Percentiles rank a stretch among this genome's conserved stretches.
Evolutionary conservation across 2,113 vertebrate species (phyloP).

Genomic region (Phalacrocorax pelagicus): DNA sequence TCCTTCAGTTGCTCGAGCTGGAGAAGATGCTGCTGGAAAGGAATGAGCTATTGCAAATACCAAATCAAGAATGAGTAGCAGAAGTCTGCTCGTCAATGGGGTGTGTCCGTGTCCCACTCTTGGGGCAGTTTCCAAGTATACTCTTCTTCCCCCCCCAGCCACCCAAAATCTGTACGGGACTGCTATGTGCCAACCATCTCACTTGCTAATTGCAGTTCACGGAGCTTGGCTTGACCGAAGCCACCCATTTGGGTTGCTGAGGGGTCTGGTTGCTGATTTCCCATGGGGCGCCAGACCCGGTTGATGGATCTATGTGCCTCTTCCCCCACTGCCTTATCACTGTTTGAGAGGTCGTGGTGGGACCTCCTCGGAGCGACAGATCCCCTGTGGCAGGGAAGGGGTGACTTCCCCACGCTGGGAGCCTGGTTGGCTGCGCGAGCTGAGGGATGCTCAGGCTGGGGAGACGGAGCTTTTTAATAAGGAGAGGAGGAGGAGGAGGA

Average conservation of each 20-base stretch:
- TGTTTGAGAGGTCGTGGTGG: accelerated
- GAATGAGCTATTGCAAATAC: not conserved
- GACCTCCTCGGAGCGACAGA: accelerated
- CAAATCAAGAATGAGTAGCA: not conserved
- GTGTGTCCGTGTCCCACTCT: accelerated
- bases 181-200: not conserved
- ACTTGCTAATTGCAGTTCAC: not conserved
- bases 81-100: not conserved
- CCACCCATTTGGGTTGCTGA: not conserved
- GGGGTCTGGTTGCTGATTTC: not conserved
- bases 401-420: not conserved
- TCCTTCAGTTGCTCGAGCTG: not conserved
- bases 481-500: conserved; percentile 50
- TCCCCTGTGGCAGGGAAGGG: not conserved
- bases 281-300: accelerated
- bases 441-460: not conserved
- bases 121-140: not conserved
- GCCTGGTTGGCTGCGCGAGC: not conserved
- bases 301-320: not conserved
- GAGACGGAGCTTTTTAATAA: not conserved
- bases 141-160: not conserved
- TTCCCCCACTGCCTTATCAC: not conserved
- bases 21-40: not conserved
- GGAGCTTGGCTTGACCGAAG: not conserved
- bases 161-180: not conserved